Evolutionary conservation across 1,140 invertebrate genomes (phyloP), one percentile per base, ranked within the genome.

Genomic region (Caerostris extrusa): DNA sequence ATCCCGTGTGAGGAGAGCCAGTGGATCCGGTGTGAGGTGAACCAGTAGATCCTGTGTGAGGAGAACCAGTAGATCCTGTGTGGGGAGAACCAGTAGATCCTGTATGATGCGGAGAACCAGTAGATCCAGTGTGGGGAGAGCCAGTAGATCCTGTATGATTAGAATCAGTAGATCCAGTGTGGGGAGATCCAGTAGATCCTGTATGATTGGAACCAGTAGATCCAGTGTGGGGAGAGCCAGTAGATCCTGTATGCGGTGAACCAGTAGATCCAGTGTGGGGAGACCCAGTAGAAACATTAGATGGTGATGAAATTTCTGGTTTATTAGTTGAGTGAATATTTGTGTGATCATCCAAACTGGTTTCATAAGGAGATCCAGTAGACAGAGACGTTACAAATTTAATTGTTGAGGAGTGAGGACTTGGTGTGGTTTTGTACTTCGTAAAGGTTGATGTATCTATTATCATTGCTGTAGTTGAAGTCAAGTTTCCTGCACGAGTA

Each of bases 381-480:
- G 64, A 55, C 7, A 91, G 56, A 12, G 69, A 60, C 3, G 90
- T 57, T 17, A 91, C 53, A 61, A 91, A 82, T 57, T 91, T 91
- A 8, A 56, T 10, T 53, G 71, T 34, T 61, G 67, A n/a, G 5
- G 64, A 57, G 50, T 10, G 67, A 82, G 57, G 50, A 5, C 8
- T 14, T 67, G 5, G 17, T 60, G 69, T 50, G 19, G 19, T 82
- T 60, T 8, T 19, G 90, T 56, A 82, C 12, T 91, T 17, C 7
- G 7, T 69, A 4, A 90, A 17, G 50, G 88, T 69, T 19, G 90
- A 61, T 81, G 71, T 91, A 8, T 91, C 90, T 8, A 91, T 17
- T 50, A 91, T 91, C 55, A 91, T 82, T 17, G 90, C 71, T 14
- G 90, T 91, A 53, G 90, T 60, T 19, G 69, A 61, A 17, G 12